Percentiles rank a stretch among this genome's conserved stretches.
Evolutionary conservation across 2,797 vertebrate species (phyloP).

Genomic region (Dipus sagitta): DNA sequence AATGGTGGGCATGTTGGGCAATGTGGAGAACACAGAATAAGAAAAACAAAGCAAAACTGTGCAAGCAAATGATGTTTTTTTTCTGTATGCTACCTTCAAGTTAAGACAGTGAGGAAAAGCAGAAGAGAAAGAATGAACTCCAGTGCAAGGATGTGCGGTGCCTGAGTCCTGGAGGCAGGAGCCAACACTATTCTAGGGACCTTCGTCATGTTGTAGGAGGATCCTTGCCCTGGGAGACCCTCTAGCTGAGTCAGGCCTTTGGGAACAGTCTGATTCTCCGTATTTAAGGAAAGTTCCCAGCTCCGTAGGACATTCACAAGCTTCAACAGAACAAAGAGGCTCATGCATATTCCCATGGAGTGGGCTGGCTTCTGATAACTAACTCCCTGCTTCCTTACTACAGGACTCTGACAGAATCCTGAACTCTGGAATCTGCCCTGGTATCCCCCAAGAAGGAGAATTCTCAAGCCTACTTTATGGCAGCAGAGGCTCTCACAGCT

Average conservation of each 20-base stretch:
- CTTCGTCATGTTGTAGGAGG: rapidly evolving
- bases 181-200: not conserved
- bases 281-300: not conserved
- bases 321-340: slow-evolving; percentile 1
- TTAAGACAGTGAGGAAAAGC: not conserved
- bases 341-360: not conserved
- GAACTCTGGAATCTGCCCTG: not conserved
- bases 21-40: not conserved
- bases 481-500: not conserved
- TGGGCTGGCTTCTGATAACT: not conserved
- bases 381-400: not conserved
- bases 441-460: not conserved
- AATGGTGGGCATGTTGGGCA: not conserved
- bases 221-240: not conserved
- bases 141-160: no score
- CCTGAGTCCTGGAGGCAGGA: not conserved
- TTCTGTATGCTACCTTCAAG: not conserved
- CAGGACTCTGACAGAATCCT: not conserved
- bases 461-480: not conserved
- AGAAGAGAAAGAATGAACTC: not conserved
- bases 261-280: not conserved
- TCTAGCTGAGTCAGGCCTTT: not conserved
- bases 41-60: not conserved
- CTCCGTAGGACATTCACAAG: slow-evolving; percentile 1
- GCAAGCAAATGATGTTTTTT: not conserved